Evolutionary conservation across 2,888 invertebrate genomes (phyloP), one percentile per base, ranked within the genome.

Genomic region (Eupithecia insigniata): DNA sequence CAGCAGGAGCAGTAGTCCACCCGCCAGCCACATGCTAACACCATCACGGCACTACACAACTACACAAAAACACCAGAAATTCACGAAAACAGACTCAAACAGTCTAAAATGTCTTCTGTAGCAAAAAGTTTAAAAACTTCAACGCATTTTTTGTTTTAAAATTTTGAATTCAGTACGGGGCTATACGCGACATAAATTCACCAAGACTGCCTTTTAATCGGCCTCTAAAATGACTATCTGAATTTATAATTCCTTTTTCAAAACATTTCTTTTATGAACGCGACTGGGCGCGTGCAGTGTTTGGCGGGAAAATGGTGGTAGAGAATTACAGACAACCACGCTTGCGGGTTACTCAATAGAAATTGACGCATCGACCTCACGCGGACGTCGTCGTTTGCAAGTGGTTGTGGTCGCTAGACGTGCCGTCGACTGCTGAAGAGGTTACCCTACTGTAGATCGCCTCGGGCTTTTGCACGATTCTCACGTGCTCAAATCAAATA

Each of bases 261-360:
- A 74, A 65, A 69, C 73, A 71, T 78, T 79, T 78, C 76, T 79
- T 79, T 80, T 79, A 76, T 81, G 78, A 79, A 86, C 84, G 89
- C 88, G 89, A 83, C 85, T 86, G 81, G 81, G 80, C 88, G 85
- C 88, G 84, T 80, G 83, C 87, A 84, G 83, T 83, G 91, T 86
- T 87, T 90, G 90, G 92, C 92, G 92, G 90, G 91, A 92, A 92
- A 92, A 90, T 92, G 92, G 84, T 78, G 75, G 87, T 89, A 91
- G 90, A 85, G 85, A 89, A 30, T 60, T 30, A 88, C 90, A 90
- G 84, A 85, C 84, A 74, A 78, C 69, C 71, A 70, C 74, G 74
- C 71, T 67, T 75, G 87, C 86, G 87, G 85, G 86, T 92, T 92
- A 91, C 93, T 87, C 92, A 92, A 92, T 89, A 84, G 81, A 83